Percentiles rank a stretch among this genome's conserved stretches.
These are phyloP conservation scores for Acanthaster planci DNA, from an alignment of 35 echinoderm and acorn worm genomes.

Conservation along the genomic window DNA sequence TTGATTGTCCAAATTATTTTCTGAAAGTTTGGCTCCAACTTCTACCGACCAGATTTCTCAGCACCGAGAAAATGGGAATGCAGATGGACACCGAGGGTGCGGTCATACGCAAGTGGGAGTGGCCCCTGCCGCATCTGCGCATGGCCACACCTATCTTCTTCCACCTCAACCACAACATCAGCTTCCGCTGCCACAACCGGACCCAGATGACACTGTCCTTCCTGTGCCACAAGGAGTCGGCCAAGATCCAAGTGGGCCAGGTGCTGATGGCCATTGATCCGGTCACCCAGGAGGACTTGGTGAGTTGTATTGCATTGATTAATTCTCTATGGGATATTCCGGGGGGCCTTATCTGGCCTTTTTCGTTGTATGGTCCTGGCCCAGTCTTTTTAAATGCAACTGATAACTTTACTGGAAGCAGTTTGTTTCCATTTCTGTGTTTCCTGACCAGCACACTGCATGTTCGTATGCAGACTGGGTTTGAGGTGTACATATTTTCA, in stretches of 20 bases:
- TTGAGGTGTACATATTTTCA: too few relatives aligned
- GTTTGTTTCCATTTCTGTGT: too few relatives aligned
- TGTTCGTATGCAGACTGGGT: too few relatives aligned
- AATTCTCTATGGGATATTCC: too few relatives aligned
- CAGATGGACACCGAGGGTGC: conserved; percentile 65
- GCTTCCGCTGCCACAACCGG: conserved; percentile 66
- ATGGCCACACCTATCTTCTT: conserved; percentile 59
- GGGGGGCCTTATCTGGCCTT: too few relatives aligned
- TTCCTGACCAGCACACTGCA: too few relatives aligned
- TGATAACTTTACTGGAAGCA: too few relatives aligned
- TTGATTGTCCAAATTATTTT: too few relatives aligned
- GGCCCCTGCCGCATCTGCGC: conserved; percentile 82
- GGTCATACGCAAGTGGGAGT: conserved; percentile 58
- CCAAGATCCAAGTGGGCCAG: conserved; percentile 80
- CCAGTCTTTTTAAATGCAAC: too few relatives aligned
- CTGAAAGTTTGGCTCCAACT: too few relatives aligned
- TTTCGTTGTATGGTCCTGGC: too few relatives aligned
- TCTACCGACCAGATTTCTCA: conserved; percentile 53
- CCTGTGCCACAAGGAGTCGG: conserved; percentile 71
- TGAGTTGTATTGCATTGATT: conserved; percentile 28
- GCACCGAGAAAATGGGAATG: conserved; percentile 85
- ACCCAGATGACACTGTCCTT: conserved; percentile 76
- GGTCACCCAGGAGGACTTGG: conserved; percentile 84
- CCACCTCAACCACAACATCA: conserved; percentile 66
- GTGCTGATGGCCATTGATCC: conserved; percentile 71